Base-by-base conservation (phyloP, 1,140 invertebrate genomes). In the Diorhabda elongata region DNA sequence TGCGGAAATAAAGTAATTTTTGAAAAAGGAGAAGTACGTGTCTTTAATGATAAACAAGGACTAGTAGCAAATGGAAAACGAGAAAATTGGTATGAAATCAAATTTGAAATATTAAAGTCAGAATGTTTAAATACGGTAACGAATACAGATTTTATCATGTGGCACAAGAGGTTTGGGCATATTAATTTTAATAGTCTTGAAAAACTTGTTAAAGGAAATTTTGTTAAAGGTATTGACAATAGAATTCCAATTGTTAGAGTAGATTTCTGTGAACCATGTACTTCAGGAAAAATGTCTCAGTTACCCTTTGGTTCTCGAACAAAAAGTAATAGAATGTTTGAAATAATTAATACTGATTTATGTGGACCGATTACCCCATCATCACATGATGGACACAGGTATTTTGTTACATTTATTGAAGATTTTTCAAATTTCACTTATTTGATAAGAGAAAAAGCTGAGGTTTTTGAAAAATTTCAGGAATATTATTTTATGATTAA, bases 391-490 rank as follows among this genome's bases (percentile, higher is more conserved):
- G 73, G 75, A 42, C 64, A 73, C 42, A 76, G 70, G 43, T 83
- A 82, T 72, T 79, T 81, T 74, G 69, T 81, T 9, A 76, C 76
- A n/a, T 80, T 81, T 58, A 71, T 68, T 26, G 69, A 71, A 59
- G 66, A 71, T 62, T 69, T 64, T 56, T 26, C 63, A 42, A 62
- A 65, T 66, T 70, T 72, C 61, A 61, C 71, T 8, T 67, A 71
- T 56, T 61, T 68, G 5, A 58, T 73, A 42, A 70, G 64, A 61
- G 26, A 56, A 26, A 73, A 73, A 47, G 47, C 11, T 41, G 66
- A 71, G 61, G 68, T 60, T 26, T 58, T 56, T 44, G 64, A 62
- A 6, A 63, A 64, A 52, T 67, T 72, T 45, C 67, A 72, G 57
- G 57, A 67, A n/a, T 67, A 61, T 67, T 63, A 63, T 47, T 41